These are phyloP conservation scores for Drosophila trichaetosa DNA, from an alignment of 2,888 invertebrate species.

Conservation along the genomic window DNA sequence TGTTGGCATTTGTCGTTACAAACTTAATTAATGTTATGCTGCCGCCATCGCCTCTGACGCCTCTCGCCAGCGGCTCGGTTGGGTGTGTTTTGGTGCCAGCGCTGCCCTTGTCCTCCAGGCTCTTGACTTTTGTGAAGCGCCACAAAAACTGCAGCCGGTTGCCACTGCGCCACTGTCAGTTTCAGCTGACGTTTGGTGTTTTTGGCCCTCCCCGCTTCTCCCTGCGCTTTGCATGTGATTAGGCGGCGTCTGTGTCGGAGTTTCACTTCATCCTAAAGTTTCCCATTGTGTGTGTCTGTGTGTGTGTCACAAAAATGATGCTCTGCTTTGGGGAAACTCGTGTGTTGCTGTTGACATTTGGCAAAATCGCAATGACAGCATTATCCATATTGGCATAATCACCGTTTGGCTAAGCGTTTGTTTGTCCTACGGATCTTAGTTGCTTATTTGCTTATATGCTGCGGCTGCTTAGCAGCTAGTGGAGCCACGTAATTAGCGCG, in stretches of 20 bases:
- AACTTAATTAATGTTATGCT: conserved; percentile 79
- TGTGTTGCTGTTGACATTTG: conserved; percentile 41
- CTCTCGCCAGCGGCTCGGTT: conserved; percentile 10
- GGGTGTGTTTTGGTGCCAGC: not conserved
- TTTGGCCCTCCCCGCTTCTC: conserved; percentile 22
- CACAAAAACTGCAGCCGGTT: conserved; percentile 70
- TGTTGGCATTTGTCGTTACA: conserved; percentile 74
- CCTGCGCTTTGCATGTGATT: conserved; percentile 59
- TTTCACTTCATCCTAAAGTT: conserved; percentile 41
- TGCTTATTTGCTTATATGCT: conserved; percentile 33
- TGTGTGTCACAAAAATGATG: conserved; percentile 37
- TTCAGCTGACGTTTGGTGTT: conserved; percentile 80
- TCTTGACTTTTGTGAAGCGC: conserved; percentile 78
- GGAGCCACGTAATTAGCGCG: conserved; percentile 4
- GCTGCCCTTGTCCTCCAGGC: conserved; percentile 62
- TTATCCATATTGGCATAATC: conserved; percentile 67
- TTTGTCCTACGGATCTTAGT: conserved; percentile 27
- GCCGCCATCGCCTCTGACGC: conserved; percentile 53
- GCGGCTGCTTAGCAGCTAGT: not conserved
- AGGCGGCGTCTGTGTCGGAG: conserved; percentile 48
- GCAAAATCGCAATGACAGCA: conserved; percentile 62
- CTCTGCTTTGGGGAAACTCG: conserved; percentile 35
- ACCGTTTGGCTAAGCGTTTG: conserved; percentile 34
- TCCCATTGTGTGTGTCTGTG: conserved; percentile 3
- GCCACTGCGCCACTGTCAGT: conserved; percentile 71